phyloP scores from a whole-genome alignment of 2,888 invertebrate genomes.

The Acholoe squamosa region DNA sequence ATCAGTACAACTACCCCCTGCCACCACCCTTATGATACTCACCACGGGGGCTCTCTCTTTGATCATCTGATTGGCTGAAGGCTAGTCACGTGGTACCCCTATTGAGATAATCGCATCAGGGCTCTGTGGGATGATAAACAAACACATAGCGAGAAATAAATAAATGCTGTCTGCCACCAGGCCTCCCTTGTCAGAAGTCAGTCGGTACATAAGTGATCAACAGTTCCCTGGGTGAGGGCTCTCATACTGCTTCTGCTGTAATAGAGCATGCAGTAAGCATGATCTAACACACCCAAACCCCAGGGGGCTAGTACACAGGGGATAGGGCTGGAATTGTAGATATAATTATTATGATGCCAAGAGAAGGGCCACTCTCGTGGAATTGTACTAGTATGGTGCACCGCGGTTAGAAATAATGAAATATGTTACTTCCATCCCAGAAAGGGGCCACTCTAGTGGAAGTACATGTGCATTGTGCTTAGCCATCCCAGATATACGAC shows the following conservation, averaged over 20 bases:
- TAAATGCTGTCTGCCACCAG: constrained; percentile 6
- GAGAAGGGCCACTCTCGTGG: no score
- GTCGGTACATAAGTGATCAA: neutral
- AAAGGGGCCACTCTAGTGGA: no score
- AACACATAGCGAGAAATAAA: constrained; percentile 13
- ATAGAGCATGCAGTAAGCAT: no score
- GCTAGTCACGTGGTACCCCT: constrained; percentile 12
- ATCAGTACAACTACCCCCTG: neutral
- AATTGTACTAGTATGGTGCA: no score
- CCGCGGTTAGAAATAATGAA: no score
- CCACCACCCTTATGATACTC: neutral
- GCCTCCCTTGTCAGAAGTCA: constrained; percentile 8
- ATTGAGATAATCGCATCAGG: constrained; percentile 31
- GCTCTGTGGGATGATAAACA: constrained; percentile 16
- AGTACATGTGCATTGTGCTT: no score
- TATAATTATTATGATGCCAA: no score
- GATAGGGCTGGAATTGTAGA: no score
- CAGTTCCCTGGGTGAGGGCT: neutral
- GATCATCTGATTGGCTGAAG: constrained; percentile 37
- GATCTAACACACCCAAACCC: no score
- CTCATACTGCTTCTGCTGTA: neutral
- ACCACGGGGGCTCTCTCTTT: constrained; percentile 9
- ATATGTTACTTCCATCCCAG: no score
- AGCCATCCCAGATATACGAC: no score
- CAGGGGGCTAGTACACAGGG: no score